Base-by-base conservation (phyloP, 35 echinoderm and acorn worm species). In the Apostichopus parvimensis region DNA sequence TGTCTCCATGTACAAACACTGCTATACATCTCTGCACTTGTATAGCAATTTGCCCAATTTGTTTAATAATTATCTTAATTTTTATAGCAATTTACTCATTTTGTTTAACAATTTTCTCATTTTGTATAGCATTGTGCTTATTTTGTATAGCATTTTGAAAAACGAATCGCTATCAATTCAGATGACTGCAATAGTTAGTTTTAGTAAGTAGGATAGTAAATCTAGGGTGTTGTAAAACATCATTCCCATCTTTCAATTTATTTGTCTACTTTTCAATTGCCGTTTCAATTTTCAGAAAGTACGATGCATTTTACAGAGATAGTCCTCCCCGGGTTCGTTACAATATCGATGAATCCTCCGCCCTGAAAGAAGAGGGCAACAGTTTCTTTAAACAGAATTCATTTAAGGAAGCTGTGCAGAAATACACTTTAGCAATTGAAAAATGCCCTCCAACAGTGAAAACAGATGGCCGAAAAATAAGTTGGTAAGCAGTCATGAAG, bases 311-410 rank as follows among this genome's bases (percentile, higher is more conserved):
- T 12, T 18, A n/a, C 6, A 23, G 6, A 52, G 8, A 87, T 12
- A 23, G 15, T 3, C 85, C 85, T 17, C 55, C 18, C 4, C 17
- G 55, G 9, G 22, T 53, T 54, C 15, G 34, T 10, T 88, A 65
- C 52, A 26, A 66, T 54, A 6, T 73, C 21, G 86, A 88, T 14
- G 14, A 28, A 73, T 60, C 86, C n/a, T 88, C 86, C 7, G 23
- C 6, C 8, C 86, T 88, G 11, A 88, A 88, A 54, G 86, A 88
- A 54, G 86, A 88, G 18, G 86, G 86, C 34, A 88, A 88, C 86
- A 73, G 54, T 25, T 72, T 28, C 12, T 88, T 88, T 73, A 68
- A 73, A 34, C 18, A 72, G 9, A 73, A 73, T 21, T 8, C 53
- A 9, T 88, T 72, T 14, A 15, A 60, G 13, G 14, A 71, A n/a